These are phyloP conservation scores for Heterodera carotae DNA, from an alignment of 1,140 invertebrate species.

Conservation along the genomic window DNA sequence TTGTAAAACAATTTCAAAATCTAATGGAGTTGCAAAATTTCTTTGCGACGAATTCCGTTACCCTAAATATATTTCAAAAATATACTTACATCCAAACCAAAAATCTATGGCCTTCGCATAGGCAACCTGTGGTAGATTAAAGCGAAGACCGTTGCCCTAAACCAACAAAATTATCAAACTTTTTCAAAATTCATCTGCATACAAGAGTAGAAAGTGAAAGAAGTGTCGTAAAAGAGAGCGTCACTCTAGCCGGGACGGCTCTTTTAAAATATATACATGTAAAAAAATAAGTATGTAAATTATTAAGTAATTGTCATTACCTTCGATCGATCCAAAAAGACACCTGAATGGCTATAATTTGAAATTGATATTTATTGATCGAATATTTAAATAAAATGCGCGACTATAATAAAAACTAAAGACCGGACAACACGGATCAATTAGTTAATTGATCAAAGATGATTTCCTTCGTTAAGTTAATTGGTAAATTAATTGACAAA, in stretches of 20 bases:
- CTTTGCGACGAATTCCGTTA: background rate
- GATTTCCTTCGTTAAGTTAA: too few species aligned
- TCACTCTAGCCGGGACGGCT: slow-evolving; percentile 63
- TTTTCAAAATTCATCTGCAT: background rate
- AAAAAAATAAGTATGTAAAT: background rate
- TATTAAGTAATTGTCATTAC: background rate
- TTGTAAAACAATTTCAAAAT: too few species aligned
- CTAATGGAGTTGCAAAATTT: too few species aligned
- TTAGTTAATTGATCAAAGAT: too few species aligned
- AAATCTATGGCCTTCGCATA: slow-evolving; percentile 54
- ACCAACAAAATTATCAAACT: too few species aligned
- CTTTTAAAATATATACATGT: background rate
- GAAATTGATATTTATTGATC: background rate
- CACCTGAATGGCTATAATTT: slow-evolving; percentile 14
- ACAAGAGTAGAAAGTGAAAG: slow-evolving; percentile 60
- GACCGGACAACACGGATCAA: too few species aligned
- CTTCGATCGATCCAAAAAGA: slow-evolving; percentile 66
- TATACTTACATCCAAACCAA: slow-evolving; percentile 51
- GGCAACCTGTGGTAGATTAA: slow-evolving; percentile 50
- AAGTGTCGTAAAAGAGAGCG: slow-evolving; percentile 61
- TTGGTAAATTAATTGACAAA: too few species aligned
- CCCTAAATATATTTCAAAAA: background rate
- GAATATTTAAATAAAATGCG: too few species aligned
- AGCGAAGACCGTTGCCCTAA: slow-evolving; percentile 50
- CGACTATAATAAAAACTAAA: too few species aligned